Evolutionary conservation across 2,888 invertebrate genomes (phyloP), one percentile per base, ranked within the genome.

Genomic region (Xylophagus ater): DNA sequence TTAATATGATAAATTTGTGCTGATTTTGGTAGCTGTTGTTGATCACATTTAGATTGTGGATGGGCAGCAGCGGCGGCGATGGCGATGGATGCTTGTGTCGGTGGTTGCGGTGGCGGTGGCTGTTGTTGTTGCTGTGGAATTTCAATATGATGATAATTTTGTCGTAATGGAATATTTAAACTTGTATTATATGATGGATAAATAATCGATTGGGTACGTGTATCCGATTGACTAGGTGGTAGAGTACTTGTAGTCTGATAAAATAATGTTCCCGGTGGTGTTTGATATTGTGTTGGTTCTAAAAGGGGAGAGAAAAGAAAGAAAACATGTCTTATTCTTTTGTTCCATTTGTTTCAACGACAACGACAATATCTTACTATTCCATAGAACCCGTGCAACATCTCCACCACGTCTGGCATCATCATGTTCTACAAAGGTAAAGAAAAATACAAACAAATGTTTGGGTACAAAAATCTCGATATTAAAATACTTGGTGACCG

Each of bases 301-400:
- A 56, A 32, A 61, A 62, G 29, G 41, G 41, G 40, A 42, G 30
- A 39, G 20, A 19, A 18, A 18, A 25, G 19, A 34, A 4, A 38
- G 34, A 21, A 33, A 15, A 18, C 9, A 19, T 3, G 17, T 4
- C 2, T 9, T 13, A 35, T 3, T 13, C 13, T 30, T 30, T 30
- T 14, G 12, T 13, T 3, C 10, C 12, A 19, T 18, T 13, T 12
- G 23, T 24, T 24, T 30, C 4, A 10, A 30, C 6, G 14, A 4
- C 10, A 10, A n/a, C 2, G 26, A 13, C 5, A 12, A 12, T 40
- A 40, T 76, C 81, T 81, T 73, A 83, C 85, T 84, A 71, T 84
- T 84, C 84, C 85, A 85, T 51, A 85, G 75, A 57, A 85, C 82
- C 59, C 84, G 81, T 56, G 84, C 75, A 51, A 75, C 72, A 71